Conservation (phyloP, 2,888 invertebrate species). For the Magallana nippona region DNA sequence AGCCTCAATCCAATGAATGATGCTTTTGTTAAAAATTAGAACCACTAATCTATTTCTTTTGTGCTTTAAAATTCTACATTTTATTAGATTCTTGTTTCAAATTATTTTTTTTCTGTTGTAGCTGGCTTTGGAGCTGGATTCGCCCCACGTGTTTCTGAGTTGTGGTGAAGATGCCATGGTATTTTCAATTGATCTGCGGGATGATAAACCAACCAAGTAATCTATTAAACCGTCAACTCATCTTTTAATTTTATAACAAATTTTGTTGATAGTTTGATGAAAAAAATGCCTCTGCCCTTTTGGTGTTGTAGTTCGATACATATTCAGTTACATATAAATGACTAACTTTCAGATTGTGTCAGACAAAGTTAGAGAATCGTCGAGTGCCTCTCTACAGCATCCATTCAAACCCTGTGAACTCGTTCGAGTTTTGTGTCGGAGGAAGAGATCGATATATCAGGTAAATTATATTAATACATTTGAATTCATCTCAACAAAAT, state of each 20-base stretch:
- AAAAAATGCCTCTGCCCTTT: too few relatives aligned
- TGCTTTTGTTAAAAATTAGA: too few relatives aligned
- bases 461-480: slow-evolving; percentile 60
- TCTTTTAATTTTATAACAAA: too few relatives aligned
- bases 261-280: too few relatives aligned
- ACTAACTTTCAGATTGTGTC: slow-evolving; percentile 76
- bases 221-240: slow-evolving; percentile 46
- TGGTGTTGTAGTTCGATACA: too few relatives aligned
- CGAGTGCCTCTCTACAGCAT: slow-evolving; percentile 93
- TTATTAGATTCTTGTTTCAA: too few relatives aligned
- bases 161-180: slow-evolving; percentile 94
- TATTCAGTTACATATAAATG: too few relatives aligned
- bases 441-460: slow-evolving; percentile 90
- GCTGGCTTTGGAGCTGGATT: slow-evolving; percentile 87
- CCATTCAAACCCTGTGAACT: slow-evolving; percentile 89
- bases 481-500: neutral
- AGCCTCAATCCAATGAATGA: too few relatives aligned
- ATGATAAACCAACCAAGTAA: slow-evolving; percentile 85
- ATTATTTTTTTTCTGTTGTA: slow-evolving; percentile 57
- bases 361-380: slow-evolving; percentile 81
- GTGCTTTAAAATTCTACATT: too few relatives aligned
- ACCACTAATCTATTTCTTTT: too few relatives aligned
- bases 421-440: slow-evolving; percentile 89
- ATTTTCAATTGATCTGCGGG: slow-evolving; percentile 90
- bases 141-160: slow-evolving; percentile 88